Base-by-base conservation (phyloP, 92 coral and sea anemone genomes). In the Paragorgia papillata region DNA sequence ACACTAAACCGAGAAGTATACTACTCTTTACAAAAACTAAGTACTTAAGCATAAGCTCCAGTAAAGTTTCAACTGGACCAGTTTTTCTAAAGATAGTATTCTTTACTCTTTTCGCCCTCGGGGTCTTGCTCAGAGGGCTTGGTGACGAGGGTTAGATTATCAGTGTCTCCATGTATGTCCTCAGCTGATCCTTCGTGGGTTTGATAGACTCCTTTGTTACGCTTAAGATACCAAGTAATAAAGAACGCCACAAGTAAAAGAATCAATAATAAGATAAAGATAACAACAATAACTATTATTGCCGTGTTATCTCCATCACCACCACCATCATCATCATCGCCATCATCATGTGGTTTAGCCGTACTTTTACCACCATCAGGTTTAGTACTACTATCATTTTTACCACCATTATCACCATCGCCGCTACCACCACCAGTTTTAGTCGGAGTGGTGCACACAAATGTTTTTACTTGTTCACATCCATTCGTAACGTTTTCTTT, bases 111-210 rank as follows among this genome's bases (percentile, higher is more conserved):
- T 37, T 71, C 49, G n/a, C 31, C 50, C 20, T 71, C 78, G 18
- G 28, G n/a, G 7, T 71, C 76, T 69, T 69, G 76, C 12, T 69
- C 78, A 1, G 48, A 29, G 7, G 63, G 78, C 54, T 54, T 71
- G 50, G 63, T 71, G 35, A 71, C 78, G 9, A 71, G 78, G 39
- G 78, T 71, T 30, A 71, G 58, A 71, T 71, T 71, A 25, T 71
- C 78, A 30, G 78, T 71, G 25, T 71, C 78, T 17, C 78, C 78
- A 41, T 71, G 78, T 20, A 71, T 54, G 51, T 71, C n/a, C 25
- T 71, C 78, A 15, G 78, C 78, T 9, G 78, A 71, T 12, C 78
- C 78, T 37, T 71, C 78, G 64, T 71, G 78, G 17, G 78, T 71
- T 37, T 71, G 78, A 41, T 71, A 71, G 40, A 53, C 78, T 10